Conservation (phyloP, 2,888 invertebrate genomes). For the Rhorus exstirpatorius region DNA sequence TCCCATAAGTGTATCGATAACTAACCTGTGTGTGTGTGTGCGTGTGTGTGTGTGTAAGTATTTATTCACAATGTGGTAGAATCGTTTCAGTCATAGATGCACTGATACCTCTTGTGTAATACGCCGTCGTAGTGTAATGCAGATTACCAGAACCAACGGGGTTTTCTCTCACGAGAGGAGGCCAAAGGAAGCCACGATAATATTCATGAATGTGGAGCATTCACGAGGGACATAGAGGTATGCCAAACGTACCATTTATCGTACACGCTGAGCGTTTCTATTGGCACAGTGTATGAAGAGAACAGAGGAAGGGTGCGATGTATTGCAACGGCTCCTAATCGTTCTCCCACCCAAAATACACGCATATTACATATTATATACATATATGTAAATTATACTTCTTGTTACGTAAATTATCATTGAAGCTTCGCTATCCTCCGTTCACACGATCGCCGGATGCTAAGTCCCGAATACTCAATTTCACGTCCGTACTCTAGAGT, state of each 20-base stretch:
- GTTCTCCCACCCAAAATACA: constrained; percentile 13
- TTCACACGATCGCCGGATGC: constrained; percentile 76
- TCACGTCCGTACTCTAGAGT: constrained; percentile 8
- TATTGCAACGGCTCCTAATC: constrained; percentile 70
- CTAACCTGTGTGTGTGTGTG: no score
- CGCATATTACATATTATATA: constrained; percentile 25
- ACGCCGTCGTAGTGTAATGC: constrained; percentile 54
- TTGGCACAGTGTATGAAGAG: constrained; percentile 38
- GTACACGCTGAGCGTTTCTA: constrained; percentile 38
- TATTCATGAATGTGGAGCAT: constrained; percentile 58
- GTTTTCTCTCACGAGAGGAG: background rate
- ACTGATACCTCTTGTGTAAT: constrained; percentile 60
- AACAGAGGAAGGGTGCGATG: constrained; percentile 30
- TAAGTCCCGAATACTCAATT: constrained; percentile 74
- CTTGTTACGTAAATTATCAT: constrained; percentile 83
- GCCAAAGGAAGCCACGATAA: constrained; percentile 22
- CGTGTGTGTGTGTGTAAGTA: constrained; percentile 23
- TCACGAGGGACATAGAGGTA: constrained; percentile 48
- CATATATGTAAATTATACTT: constrained; percentile 74
- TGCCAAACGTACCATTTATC: constrained; percentile 55
- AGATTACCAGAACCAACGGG: constrained; percentile 62
- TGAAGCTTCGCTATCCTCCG: constrained; percentile 68
- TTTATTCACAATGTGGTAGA: constrained; percentile 15
- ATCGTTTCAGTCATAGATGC: constrained; percentile 27
- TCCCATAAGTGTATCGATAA: no score